phyloP scores from a whole-genome alignment of 2,113 vertebrate genomes.

The Percina caprodes region DNA sequence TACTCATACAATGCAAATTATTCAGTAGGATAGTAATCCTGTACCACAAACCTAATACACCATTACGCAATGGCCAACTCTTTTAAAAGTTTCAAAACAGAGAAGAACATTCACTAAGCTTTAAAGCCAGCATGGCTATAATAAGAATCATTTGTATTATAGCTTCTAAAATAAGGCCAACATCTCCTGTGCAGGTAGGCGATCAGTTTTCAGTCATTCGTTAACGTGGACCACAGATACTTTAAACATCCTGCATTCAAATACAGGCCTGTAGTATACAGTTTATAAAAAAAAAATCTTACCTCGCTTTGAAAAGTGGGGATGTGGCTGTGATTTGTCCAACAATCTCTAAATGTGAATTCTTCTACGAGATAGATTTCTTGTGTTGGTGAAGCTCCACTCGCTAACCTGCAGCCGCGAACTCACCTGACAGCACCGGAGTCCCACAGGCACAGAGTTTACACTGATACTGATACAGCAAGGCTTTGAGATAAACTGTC shows the following conservation, averaged over 20 bases:
- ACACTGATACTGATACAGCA: not conserved
- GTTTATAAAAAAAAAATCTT: slow-evolving; percentile 4
- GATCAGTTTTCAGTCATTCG: slow-evolving; percentile 6
- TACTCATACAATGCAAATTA: not conserved
- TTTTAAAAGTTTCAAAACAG: not conserved
- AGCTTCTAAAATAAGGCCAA: not conserved
- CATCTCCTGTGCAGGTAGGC: not conserved
- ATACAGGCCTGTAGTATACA: not conserved
- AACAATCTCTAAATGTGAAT: not conserved
- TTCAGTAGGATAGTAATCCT: not conserved
- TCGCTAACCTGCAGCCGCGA: not conserved
- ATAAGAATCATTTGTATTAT: not conserved
- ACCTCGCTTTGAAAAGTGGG: slow-evolving; percentile 28
- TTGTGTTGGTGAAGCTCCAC: not conserved
- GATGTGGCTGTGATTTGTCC: not conserved
- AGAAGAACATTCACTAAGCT: not conserved
- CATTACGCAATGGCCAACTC: not conserved
- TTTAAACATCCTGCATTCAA: not conserved
- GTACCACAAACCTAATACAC: not conserved
- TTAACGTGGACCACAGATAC: slow-evolving; percentile 2
- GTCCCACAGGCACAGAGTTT: slow-evolving; percentile 1
- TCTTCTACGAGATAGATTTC: not conserved
- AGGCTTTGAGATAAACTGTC: fast-evolving
- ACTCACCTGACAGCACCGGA: slow-evolving; percentile 51
- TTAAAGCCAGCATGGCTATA: not conserved